A percentile compares a stretch with the other conserved stretches of the same genome.
phyloP scores from a whole-genome alignment of 2,113 vertebrate species.

The Atrichornis clamosus region DNA sequence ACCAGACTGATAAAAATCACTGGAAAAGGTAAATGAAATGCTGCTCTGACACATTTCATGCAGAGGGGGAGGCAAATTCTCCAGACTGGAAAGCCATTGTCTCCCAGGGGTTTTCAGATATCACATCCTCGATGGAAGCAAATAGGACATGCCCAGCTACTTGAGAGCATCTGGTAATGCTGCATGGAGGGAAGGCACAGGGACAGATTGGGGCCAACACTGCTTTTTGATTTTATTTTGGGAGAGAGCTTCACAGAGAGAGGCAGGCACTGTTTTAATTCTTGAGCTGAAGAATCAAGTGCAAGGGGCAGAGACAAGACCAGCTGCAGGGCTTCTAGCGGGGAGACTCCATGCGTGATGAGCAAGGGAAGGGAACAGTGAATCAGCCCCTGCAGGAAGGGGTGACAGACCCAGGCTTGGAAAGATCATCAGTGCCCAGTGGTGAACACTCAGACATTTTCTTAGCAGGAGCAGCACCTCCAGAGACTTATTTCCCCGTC shows the following conservation, averaged over 20 bases:
- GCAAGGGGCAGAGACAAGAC: neutral
- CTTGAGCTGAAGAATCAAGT: neutral
- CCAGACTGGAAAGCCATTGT: neutral
- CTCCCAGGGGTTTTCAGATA: constrained; percentile 42
- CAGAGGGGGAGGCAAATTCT: constrained; percentile 9
- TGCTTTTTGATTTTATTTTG: constrained; percentile 4
- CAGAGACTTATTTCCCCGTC: neutral
- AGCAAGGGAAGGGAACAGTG: neutral
- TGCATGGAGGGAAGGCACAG: neutral
- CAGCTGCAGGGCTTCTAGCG: neutral
- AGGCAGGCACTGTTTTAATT: neutral
- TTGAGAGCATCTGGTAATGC: neutral
- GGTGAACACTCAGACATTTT: neutral
- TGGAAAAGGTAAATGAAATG: constrained; percentile 44
- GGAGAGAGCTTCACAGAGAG: neutral
- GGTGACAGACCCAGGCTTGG: neutral
- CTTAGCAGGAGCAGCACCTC: neutral
- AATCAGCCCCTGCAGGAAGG: neutral
- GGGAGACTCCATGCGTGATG: neutral
- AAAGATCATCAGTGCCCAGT: neutral
- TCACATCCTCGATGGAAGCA: neutral
- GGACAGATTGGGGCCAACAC: neutral
- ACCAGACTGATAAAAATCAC: constrained; percentile 27
- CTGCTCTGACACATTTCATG: constrained; percentile 54
- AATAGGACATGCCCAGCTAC: neutral